Evolutionary conservation across 2,888 invertebrate genomes (phyloP).

Genomic region (Thysanoteuthis rhombus): DNA sequence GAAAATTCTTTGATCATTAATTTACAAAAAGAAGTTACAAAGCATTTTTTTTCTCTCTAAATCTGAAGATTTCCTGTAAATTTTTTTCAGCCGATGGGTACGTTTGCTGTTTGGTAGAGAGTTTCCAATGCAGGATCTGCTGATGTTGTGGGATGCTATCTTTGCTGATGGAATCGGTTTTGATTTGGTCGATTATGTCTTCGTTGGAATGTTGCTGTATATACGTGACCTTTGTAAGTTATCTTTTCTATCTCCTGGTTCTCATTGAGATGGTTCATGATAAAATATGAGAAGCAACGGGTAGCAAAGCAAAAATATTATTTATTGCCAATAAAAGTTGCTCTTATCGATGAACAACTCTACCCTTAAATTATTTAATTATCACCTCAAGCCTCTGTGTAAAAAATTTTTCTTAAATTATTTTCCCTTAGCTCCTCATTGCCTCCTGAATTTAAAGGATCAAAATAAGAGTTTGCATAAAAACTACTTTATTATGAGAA

Average conservation of each 20-base stretch:
- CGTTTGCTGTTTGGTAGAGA: slow-evolving; percentile 85
- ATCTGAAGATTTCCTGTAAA: neutral
- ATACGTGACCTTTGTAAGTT: slow-evolving; percentile 77
- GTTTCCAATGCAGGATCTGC: slow-evolving; percentile 80
- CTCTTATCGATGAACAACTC: too few species aligned
- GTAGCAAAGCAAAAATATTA: neutral
- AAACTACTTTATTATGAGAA: neutral
- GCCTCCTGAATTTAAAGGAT: too few species aligned
- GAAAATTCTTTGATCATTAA: too few species aligned
- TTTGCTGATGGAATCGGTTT: slow-evolving; percentile 76
- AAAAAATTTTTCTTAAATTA: too few species aligned
- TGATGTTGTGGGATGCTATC: slow-evolving; percentile 84
- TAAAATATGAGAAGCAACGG: too few species aligned
- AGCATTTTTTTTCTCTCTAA: too few species aligned
- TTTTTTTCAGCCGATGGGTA: slow-evolving; percentile 78
- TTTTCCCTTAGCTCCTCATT: too few species aligned
- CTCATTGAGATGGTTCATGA: neutral
- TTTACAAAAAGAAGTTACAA: too few species aligned
- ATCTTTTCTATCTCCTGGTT: neutral
- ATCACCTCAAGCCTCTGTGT: too few species aligned
- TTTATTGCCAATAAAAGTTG: too few species aligned
- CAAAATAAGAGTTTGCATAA: neutral
- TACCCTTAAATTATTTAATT: too few species aligned
- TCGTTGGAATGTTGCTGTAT: slow-evolving; percentile 81
- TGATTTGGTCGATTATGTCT: slow-evolving; percentile 75